These are phyloP conservation scores for Brachystomella parvula DNA, from an alignment of 1,140 invertebrate species.

Conservation along the genomic window DNA sequence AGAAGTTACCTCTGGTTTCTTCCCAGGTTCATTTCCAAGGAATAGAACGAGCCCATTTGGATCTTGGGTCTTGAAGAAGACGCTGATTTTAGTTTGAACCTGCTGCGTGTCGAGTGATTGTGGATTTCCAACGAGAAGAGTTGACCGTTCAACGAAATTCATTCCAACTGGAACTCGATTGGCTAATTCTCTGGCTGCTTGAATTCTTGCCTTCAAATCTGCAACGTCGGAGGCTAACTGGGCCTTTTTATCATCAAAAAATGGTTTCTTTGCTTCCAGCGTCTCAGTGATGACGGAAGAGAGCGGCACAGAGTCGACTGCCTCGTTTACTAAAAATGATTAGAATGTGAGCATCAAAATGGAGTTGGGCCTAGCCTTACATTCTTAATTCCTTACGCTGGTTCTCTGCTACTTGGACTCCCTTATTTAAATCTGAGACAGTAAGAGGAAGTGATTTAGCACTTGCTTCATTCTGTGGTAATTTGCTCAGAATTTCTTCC, in stretches of 20 bases:
- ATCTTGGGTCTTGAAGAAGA: constrained; percentile 75
- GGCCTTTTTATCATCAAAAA: constrained; percentile 26
- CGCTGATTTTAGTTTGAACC: constrained; percentile 73
- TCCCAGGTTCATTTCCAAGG: constrained; percentile 75
- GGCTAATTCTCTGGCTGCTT: constrained; percentile 61
- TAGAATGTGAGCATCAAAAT: background rate
- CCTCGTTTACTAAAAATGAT: constrained; percentile 28
- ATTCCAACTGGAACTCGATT: constrained; percentile 65
- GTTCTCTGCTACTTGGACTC: constrained; percentile 28
- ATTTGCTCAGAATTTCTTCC: constrained; percentile 19
- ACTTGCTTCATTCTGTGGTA: constrained; percentile 12
- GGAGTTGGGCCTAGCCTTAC: background rate
- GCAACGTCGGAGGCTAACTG: constrained; percentile 48
- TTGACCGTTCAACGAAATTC: constrained; percentile 70
- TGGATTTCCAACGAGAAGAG: constrained; percentile 75
- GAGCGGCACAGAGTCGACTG: constrained; percentile 31
- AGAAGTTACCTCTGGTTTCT: constrained; percentile 49
- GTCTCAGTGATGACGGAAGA: constrained; percentile 29
- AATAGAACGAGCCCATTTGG: constrained; percentile 77
- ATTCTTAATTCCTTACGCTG: constrained; percentile 23
- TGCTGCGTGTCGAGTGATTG: constrained; percentile 68
- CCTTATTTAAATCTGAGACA: constrained; percentile 30
- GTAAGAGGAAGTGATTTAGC: constrained; percentile 21
- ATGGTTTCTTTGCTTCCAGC: constrained; percentile 27
- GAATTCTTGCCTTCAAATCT: constrained; percentile 63